Evolutionary conservation across 2,888 invertebrate genomes (phyloP).

Genomic region (Caradrina kadenii): DNA sequence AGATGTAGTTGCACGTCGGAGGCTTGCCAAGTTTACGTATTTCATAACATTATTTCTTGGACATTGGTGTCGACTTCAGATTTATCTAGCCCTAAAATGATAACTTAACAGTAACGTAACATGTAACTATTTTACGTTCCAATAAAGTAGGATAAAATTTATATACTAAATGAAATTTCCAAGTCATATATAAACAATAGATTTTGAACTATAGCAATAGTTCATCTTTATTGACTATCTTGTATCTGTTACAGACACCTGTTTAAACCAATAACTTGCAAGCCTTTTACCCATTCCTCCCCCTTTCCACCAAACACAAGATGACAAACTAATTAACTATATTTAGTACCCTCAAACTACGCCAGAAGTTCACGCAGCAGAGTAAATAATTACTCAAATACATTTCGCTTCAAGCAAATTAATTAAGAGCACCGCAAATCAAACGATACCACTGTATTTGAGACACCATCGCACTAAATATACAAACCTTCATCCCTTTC

Average conservation of each 20-base stretch:
- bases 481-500: conserved; percentile 57
- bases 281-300: conserved; percentile 12
- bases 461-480: conserved; percentile 61
- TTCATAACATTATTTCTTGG: too few relatives aligned
- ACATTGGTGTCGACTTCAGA: too few relatives aligned
- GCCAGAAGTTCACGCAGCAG: conserved; percentile 32
- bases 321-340: conserved; percentile 42
- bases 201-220: too few relatives aligned
- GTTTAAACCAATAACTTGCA: conserved; percentile 10
- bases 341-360: conserved; percentile 39
- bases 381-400: conserved; percentile 57
- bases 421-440: conserved; percentile 62
- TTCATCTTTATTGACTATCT: too few relatives aligned
- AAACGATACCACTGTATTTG: conserved; percentile 49
- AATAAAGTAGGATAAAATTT: too few relatives aligned
- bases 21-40: too few relatives aligned
- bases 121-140: too few relatives aligned
- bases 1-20: too few relatives aligned
- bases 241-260: not conserved
- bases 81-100: too few relatives aligned
- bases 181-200: too few relatives aligned
- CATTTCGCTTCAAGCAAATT: conserved; percentile 54
- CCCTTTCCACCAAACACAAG: conserved; percentile 31
- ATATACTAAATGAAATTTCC: too few relatives aligned
- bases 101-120: too few relatives aligned